phyloP scores from a whole-genome alignment of 2,888 invertebrate genomes.

The Agonopterix alstromeriana region DNA sequence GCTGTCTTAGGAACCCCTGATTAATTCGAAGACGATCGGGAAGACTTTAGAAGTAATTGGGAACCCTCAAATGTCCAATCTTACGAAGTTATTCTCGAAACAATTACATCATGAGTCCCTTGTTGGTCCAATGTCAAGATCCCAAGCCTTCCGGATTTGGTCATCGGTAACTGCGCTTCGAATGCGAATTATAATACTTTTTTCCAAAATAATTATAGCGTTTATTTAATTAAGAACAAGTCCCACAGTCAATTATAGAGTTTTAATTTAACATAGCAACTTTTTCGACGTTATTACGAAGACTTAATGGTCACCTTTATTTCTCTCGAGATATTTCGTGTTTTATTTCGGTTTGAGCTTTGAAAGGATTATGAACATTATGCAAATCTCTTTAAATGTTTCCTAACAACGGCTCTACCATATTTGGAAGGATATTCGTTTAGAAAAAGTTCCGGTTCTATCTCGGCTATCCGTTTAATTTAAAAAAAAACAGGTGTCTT shows the following conservation, averaged over 20 bases:
- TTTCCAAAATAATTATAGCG: conserved; percentile 4
- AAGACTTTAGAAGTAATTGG: too few relatives aligned
- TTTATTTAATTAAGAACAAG: conserved; percentile 8
- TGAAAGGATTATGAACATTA: conserved; percentile 23
- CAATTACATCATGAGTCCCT: neutral
- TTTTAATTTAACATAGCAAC: too few relatives aligned
- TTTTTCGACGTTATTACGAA: too few relatives aligned
- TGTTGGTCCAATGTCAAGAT: conserved; percentile 2
- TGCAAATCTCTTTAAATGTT: conserved; percentile 42
- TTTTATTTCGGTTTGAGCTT: neutral
- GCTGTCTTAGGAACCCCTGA: too few relatives aligned
- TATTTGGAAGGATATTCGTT: neutral
- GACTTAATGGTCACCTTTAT: too few relatives aligned
- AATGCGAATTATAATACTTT: neutral
- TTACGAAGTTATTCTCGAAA: neutral
- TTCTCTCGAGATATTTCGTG: too few relatives aligned
- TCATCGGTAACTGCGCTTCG: neutral
- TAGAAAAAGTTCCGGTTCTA: too few relatives aligned
- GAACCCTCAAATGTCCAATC: too few relatives aligned
- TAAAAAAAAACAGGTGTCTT: too few relatives aligned
- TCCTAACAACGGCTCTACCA: conserved; percentile 15
- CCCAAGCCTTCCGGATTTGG: neutral
- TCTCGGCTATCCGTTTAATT: too few relatives aligned
- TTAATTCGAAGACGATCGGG: too few relatives aligned
- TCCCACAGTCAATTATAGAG: conserved; percentile 1